These are phyloP conservation scores for Papilio dardanus DNA, from an alignment of 1,140 invertebrate genomes.

Conservation along the genomic window DNA sequence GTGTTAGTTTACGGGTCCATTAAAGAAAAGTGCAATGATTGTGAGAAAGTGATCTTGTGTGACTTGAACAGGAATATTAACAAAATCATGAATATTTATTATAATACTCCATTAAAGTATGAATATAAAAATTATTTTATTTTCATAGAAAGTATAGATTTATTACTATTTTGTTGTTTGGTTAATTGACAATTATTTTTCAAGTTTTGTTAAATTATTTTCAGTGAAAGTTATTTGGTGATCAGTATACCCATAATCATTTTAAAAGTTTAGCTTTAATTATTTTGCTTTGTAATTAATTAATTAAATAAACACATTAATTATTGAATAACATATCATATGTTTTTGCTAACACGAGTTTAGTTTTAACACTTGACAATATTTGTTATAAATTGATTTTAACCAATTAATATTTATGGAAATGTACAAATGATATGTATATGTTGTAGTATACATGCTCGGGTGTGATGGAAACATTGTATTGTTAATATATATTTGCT, in stretches of 20 bases:
- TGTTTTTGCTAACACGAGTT: not conserved
- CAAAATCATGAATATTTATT: not conserved
- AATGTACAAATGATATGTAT: conserved; percentile 21
- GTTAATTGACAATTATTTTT: not conserved
- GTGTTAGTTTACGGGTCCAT: not conserved
- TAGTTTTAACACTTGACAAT: not conserved
- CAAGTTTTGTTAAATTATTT: not conserved
- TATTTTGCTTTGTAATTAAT: not conserved
- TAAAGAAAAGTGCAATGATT: not conserved
- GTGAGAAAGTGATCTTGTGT: not conserved
- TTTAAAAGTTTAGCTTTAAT: not conserved
- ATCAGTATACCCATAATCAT: not conserved
- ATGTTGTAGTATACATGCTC: conserved; percentile 17
- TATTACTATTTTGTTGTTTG: too few species aligned
- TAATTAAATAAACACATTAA: not conserved
- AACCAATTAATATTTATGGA: not conserved
- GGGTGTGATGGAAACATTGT: conserved; percentile 6
- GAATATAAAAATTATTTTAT: not conserved
- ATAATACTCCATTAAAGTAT: not conserved
- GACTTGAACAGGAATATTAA: not conserved
- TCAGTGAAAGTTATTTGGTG: not conserved
- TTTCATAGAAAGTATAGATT: not conserved
- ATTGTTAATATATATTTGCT: not conserved
- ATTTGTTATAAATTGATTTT: conserved; percentile 15
- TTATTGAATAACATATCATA: too few species aligned